These are phyloP conservation scores for Abrostola tripartita DNA, from an alignment of 2,888 invertebrate species.

Conservation along the genomic window DNA sequence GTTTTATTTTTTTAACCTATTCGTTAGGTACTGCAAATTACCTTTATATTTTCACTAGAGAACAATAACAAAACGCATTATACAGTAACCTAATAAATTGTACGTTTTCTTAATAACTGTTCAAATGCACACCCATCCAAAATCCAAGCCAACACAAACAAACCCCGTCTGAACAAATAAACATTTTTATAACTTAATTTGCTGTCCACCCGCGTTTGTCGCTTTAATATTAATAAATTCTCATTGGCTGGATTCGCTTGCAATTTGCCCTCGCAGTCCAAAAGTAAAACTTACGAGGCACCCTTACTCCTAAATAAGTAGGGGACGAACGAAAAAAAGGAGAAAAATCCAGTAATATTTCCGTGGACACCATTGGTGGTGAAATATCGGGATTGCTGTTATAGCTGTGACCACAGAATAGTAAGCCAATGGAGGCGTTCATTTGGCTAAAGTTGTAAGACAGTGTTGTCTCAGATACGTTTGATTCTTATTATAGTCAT, in stretches of 20 bases:
- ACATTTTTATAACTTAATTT: conserved; percentile 80
- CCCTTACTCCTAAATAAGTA: conserved; percentile 80
- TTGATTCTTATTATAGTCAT: no score
- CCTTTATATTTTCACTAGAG: no score
- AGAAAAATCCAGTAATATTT: conserved; percentile 49
- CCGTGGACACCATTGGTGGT: conserved; percentile 31
- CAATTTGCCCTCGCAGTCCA: conserved; percentile 83
- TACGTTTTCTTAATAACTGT: no score
- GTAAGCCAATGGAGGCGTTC: not conserved
- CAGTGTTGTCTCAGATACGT: no score
- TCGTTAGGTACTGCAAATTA: no score
- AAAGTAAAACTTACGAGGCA: conserved; percentile 82
- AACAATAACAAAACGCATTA: no score
- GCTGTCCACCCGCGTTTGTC: conserved; percentile 64
- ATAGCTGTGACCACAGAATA: conserved; percentile 8
- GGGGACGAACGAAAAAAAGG: conserved; percentile 58
- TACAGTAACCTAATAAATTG: no score
- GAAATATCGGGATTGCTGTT: conserved; percentile 24
- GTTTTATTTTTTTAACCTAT: no score
- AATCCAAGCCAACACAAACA: conserved; percentile 14
- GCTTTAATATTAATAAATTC: conserved; percentile 88
- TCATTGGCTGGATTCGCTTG: conserved; percentile 83
- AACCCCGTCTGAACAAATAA: conserved; percentile 57
- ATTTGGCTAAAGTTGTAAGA: not conserved
- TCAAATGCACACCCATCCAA: conserved; percentile 16